phyloP scores from a whole-genome alignment of 1,140 invertebrate genomes.

The Micrasema longulum region DNA sequence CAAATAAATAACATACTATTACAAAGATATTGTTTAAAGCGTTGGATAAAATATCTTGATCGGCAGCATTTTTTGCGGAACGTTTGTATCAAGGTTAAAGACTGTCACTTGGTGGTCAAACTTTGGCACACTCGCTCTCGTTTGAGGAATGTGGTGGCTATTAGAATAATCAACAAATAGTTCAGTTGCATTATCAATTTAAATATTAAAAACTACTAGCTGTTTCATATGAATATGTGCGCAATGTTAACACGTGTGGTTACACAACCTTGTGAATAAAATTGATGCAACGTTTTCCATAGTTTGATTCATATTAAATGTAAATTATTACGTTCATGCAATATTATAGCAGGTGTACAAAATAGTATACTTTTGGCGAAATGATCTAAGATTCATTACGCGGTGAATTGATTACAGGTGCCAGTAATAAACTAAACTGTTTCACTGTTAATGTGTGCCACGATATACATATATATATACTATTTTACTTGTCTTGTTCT shows the following conservation, averaged over 20 bases:
- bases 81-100: conserved; percentile 23
- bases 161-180: background rate
- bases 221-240: background rate
- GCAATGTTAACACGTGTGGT: background rate
- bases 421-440: no score
- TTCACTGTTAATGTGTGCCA: no score
- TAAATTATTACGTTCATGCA: background rate
- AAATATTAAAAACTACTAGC: background rate
- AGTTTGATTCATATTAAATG: conserved; percentile 5
- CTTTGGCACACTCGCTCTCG: conserved; percentile 19
- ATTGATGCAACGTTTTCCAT: conserved; percentile 12
- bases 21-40: background rate
- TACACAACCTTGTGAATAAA: conserved; percentile 4
- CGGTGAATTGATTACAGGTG: no score
- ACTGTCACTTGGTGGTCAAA: conserved; percentile 36
- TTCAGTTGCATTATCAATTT: no score
- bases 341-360: no score
- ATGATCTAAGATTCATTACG: no score
- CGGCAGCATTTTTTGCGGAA: conserved; percentile 11
- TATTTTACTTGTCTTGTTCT: no score
- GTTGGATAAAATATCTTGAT: conserved; percentile 2
- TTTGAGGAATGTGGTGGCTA: conserved; percentile 20
- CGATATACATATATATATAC: no score
- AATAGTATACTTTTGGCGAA: no score
- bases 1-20: background rate